These are phyloP conservation scores for Thaleichthys pacificus DNA, from an alignment of 2,797 vertebrate species.

Conservation along the genomic window DNA sequence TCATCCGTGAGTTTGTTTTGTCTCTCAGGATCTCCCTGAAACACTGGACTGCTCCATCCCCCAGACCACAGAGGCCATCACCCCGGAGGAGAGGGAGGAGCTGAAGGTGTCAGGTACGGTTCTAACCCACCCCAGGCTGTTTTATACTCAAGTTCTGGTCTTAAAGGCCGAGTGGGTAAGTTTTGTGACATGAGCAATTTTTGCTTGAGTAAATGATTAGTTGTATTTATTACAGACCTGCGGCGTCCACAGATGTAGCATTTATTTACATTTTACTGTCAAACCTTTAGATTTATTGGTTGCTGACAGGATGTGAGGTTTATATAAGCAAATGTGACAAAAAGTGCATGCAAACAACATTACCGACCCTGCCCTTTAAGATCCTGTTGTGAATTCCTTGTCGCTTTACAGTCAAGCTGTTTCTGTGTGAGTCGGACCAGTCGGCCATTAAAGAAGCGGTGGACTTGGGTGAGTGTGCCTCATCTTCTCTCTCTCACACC, in stretches of 20 bases:
- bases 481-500: neutral
- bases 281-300: neutral
- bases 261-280: neutral
- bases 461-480: slow-evolving; percentile 84
- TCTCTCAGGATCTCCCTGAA: slow-evolving; percentile 66
- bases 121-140: neutral
- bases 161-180: too few species aligned
- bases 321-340: too few species aligned
- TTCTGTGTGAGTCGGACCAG: slow-evolving; percentile 82
- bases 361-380: neutral
- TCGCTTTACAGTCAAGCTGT: slow-evolving; percentile 87
- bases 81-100: slow-evolving; percentile 94
- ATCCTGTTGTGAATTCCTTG: too few species aligned
- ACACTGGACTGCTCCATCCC: slow-evolving; percentile 86
- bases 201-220: too few species aligned
- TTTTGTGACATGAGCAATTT: too few species aligned
- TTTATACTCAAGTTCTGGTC: too few species aligned
- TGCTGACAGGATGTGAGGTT: too few species aligned
- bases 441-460: slow-evolving; percentile 88
- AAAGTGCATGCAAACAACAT: neutral
- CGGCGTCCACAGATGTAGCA: neutral
- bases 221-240: too few species aligned
- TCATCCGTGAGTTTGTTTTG: neutral
- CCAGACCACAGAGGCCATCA: slow-evolving; percentile 87
- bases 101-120: slow-evolving; percentile 91